A percentile compares a stretch with the other conserved stretches of the same genome.
These are phyloP conservation scores for Stenichneumon culpator DNA, from an alignment of 2,888 invertebrate genomes.

Conservation along the genomic window DNA sequence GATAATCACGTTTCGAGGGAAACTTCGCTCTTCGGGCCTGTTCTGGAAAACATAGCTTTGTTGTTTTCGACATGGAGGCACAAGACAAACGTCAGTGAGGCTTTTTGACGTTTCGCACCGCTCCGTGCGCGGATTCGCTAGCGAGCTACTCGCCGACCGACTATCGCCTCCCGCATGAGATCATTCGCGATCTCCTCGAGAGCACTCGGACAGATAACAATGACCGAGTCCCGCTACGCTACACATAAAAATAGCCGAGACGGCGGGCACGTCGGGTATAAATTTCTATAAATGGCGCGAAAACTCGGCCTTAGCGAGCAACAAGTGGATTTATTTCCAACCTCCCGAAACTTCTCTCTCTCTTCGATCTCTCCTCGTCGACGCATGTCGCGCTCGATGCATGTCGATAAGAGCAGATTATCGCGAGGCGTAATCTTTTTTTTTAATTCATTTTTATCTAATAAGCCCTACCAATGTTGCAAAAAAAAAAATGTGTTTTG, in stretches of 20 bases:
- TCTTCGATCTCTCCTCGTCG: background rate
- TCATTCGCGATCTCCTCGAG: background rate
- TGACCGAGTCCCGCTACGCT: background rate
- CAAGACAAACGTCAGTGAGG: constrained; percentile 28
- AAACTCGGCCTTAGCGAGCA: constrained; percentile 64
- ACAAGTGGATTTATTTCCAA: constrained; percentile 68
- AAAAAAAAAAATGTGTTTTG: background rate
- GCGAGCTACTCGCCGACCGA: background rate
- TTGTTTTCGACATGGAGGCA: constrained; percentile 5
- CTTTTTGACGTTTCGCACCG: constrained; percentile 45
- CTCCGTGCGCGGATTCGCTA: constrained; percentile 4
- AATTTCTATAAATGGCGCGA: constrained; percentile 68
- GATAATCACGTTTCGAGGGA: background rate
- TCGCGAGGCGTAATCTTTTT: background rate
- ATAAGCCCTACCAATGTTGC: background rate
- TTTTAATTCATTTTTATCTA: background rate
- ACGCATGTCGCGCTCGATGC: background rate
- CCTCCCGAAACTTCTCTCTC: background rate
- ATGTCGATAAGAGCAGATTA: background rate
- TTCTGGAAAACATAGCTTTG: background rate
- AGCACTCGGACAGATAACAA: background rate
- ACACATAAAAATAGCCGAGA: constrained; percentile 1
- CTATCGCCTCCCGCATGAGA: background rate
- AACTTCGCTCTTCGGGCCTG: background rate
- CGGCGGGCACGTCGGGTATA: background rate